Conservation (phyloP, 2,113 vertebrate genomes). For the Seriola dumerili region DNA sequence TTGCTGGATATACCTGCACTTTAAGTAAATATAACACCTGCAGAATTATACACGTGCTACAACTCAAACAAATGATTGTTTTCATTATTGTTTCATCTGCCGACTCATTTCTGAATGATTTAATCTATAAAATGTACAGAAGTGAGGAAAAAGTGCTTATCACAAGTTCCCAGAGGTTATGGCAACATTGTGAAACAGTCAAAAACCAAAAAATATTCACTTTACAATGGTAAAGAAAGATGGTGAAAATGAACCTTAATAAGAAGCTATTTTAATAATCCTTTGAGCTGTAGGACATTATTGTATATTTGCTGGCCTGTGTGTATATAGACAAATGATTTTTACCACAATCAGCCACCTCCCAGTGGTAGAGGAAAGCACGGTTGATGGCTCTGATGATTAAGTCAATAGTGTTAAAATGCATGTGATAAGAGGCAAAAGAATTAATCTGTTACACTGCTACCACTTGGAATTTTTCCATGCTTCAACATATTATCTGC, state of each 20-base stretch:
- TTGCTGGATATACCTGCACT: neutral
- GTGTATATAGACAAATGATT: neutral
- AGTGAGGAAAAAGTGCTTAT: too few species aligned
- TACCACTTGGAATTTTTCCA: conserved; percentile 44
- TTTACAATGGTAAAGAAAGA: neutral
- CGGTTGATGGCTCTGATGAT: neutral
- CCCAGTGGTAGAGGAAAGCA: neutral
- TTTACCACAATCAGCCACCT: neutral
- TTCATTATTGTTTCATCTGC: neutral
- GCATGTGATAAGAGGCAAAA: neutral
- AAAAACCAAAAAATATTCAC: too few species aligned
- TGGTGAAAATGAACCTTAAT: too few species aligned
- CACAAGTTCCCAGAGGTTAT: neutral
- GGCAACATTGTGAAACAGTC: neutral
- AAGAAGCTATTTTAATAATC: too few species aligned
- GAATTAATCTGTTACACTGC: neutral
- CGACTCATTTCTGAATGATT: neutral
- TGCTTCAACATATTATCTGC: conserved; percentile 23
- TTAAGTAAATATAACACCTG: neutral
- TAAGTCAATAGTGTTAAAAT: neutral
- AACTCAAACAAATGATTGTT: neutral
- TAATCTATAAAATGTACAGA: neutral
- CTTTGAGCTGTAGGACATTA: too few species aligned
- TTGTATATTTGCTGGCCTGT: neutral
- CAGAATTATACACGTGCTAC: neutral